Evolutionary conservation across 2,888 invertebrate genomes (phyloP), one percentile per base, ranked within the genome.

Genomic region (Carcina quercana): DNA sequence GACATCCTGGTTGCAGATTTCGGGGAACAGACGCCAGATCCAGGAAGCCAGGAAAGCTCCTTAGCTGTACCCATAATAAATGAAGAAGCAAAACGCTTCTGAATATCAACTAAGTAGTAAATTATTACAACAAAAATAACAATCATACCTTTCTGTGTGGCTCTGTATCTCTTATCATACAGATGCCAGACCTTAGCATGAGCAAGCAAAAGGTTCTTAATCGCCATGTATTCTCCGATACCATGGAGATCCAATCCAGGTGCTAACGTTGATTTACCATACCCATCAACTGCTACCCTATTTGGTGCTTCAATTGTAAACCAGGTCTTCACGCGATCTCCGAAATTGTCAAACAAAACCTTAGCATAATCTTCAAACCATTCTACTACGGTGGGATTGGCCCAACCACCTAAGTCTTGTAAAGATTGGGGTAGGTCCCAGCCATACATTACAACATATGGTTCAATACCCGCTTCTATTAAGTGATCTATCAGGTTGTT

Each of bases 251-350:
- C 7, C 0, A 56, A 5, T 0, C 38, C 48, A 44, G 79, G 59
- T 0, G 86, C 84, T 39, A 79, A 49, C n/a, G 51, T 51, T 1
- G 69, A 75, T 0, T 64, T 58, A 12, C 70, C 75, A 42, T 85
- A 87, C 0, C 65, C 62, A 0, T 38, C 33, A 7, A 71, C 61
- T 43, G 86, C 85, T 2, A 79, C 44, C 1, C 69, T 40, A 13
- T 62, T 55, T 0, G 91, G 91, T 48, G 93, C 93, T 57, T 93
- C 92, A 33, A 92, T 83, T 0, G 92, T 93, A 0, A 90, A 80
- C 92, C 92, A 93, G 22, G 78, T 64, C 57, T 84, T 86, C 1
- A 91, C 88, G 11, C 88, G 82, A 46, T 87, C 86, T 0, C 86
- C 90, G 43, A 76, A 89, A 39, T 87, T 70, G 2, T 72, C 68